phyloP scores from a whole-genome alignment of 2,113 vertebrate species.

The Connochaetes taurinus region DNA sequence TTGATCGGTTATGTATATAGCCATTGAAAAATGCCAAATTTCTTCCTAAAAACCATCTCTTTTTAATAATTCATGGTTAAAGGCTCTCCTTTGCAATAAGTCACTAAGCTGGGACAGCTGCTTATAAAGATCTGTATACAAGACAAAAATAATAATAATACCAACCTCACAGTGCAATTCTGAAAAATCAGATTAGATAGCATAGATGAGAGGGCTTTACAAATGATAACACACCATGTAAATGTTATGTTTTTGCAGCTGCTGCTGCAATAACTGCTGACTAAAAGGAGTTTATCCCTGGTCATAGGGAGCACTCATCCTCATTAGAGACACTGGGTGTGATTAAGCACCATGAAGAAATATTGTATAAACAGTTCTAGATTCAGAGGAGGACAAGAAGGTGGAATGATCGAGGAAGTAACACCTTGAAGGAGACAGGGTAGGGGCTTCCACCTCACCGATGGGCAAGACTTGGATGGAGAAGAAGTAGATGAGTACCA shows the following conservation, averaged over 20 bases:
- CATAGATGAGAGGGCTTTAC: background rate
- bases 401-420: background rate
- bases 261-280: background rate
- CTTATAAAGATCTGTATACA: background rate
- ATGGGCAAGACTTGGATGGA: background rate
- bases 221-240: background rate
- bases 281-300: background rate
- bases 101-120: background rate
- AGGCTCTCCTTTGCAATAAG: background rate
- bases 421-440: background rate
- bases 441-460: background rate
- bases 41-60: background rate
- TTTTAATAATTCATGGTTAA: constrained; percentile 22
- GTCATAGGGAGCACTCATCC: background rate
- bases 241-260: background rate
- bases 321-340: background rate
- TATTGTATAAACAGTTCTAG: background rate
- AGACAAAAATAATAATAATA: background rate
- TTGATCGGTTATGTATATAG: background rate
- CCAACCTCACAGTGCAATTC: background rate
- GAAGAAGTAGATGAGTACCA: background rate
- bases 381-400: background rate
- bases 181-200: background rate
- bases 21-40: background rate
- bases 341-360: background rate